Evolutionary conservation across 1,140 invertebrate species (phyloP).

Genomic region (Brachionus sp.): DNA sequence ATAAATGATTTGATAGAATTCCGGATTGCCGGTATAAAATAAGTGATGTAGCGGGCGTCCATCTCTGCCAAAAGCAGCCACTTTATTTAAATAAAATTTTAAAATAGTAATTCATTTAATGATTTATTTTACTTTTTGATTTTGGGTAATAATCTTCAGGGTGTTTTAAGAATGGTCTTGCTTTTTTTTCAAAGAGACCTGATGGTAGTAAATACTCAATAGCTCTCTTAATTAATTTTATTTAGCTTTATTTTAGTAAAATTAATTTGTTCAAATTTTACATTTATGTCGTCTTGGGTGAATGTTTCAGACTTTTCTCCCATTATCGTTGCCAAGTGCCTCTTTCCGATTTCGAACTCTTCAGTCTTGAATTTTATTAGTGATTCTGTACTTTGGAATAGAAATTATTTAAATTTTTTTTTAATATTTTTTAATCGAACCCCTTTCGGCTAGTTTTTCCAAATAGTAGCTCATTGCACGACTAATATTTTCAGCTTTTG

Average conservation of each 20-base stretch:
- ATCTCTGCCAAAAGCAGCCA: slow-evolving; percentile 79
- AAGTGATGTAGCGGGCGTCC: slow-evolving; percentile 81
- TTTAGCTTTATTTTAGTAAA: neutral
- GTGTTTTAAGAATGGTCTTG: slow-evolving; percentile 78
- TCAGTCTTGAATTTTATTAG: slow-evolving; percentile 69
- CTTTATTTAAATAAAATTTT: slow-evolving; percentile 54
- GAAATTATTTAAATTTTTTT: slow-evolving; percentile 44
- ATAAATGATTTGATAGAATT: slow-evolving; percentile 65
- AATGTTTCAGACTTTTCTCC: slow-evolving; percentile 80
- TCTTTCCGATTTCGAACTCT: slow-evolving; percentile 83
- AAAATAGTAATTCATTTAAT: neutral
- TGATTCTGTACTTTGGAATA: slow-evolving; percentile 64
- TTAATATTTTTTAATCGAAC: neutral
- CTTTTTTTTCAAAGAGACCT: slow-evolving; percentile 74
- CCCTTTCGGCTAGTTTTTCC: slow-evolving; percentile 26
- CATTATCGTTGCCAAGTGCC: slow-evolving; percentile 98
- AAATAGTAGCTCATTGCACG: slow-evolving; percentile 45
- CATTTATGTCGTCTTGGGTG: slow-evolving; percentile 80
- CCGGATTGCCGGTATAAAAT: slow-evolving; percentile 81
- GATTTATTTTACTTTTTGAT: slow-evolving; percentile 53
- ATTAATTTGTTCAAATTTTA: slow-evolving; percentile 58
- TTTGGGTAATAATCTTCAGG: slow-evolving; percentile 79
- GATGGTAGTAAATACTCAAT: slow-evolving; percentile 88
- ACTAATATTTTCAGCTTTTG: slow-evolving; percentile 40
- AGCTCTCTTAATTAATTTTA: slow-evolving; percentile 66